Conservation (phyloP, 2,797 vertebrate genomes). For the Falco novaeseelandiae region DNA sequence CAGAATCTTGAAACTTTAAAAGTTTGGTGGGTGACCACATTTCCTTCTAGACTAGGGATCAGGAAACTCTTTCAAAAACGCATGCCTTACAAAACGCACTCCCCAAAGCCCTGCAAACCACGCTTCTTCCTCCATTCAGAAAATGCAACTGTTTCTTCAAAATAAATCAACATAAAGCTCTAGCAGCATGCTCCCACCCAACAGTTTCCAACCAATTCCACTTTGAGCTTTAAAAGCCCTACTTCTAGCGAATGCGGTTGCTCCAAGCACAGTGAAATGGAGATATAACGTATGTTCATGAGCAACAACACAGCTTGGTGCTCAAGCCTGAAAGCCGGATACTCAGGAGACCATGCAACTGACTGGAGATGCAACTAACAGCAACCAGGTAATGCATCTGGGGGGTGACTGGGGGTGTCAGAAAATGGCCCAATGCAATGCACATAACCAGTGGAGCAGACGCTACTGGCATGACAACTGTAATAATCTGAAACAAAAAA, state of each 20-base stretch:
- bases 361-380: slow-evolving; percentile 64
- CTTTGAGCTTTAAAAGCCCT: neutral
- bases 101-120: slow-evolving; percentile 40
- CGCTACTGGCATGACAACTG: slow-evolving; percentile 36
- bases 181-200: slow-evolving; percentile 67
- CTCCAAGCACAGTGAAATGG: slow-evolving; percentile 73
- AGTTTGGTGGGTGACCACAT: neutral
- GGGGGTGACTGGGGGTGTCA: slow-evolving; percentile 26
- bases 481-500: neutral
- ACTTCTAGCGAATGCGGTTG: slow-evolving; percentile 19
- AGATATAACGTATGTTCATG: slow-evolving; percentile 26
- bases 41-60: neutral
- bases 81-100: slow-evolving; percentile 6
- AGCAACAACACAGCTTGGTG: slow-evolving; percentile 25
- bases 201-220: neutral
- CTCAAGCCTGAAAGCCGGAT: slow-evolving; percentile 68
- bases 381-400: slow-evolving; percentile 65
- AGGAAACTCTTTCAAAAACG: slow-evolving; percentile 30
- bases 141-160: slow-evolving; percentile 51
- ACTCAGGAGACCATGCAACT: slow-evolving; percentile 73
- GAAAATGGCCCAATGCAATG: slow-evolving; percentile 36
- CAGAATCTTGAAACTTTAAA: neutral
- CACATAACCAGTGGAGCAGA: slow-evolving; percentile 59
- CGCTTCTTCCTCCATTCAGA: neutral
- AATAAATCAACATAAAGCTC: slow-evolving; percentile 41